Base-by-base conservation (phyloP, 1,140 invertebrate genomes). In the Campoletis sonorensis region DNA sequence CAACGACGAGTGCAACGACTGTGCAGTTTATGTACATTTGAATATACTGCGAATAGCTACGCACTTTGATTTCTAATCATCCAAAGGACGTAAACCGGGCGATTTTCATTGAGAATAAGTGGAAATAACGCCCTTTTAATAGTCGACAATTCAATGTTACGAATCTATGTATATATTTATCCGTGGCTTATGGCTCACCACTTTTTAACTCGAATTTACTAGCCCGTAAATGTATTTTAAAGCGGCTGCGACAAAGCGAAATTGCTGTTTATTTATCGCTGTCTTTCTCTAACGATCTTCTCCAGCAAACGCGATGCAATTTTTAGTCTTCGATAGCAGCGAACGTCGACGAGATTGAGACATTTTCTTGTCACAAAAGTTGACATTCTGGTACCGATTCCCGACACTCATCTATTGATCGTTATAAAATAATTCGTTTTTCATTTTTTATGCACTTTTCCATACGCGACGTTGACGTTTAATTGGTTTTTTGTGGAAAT, bases 1-100 rank as follows among this genome's bases (percentile, higher is more conserved):
- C 79, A 16, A 75, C 70, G 37, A 76, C 71, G 79, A 75, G 72
- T 75, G 58, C 79, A 16, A 75, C 79, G 40, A 79, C 67, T 79
- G 27, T 49, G 33, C 58, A 70, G 67, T n/a, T 58, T n/a, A 7
- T 58, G 40, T 45, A 45, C 8, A 21, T 21, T 2, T 58, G 18
- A 11, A 0, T 18, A 54, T n/a, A 18, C 51, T n/a, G n/a, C n/a
- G n/a, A 1, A 54, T 15, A 18, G 51, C 18, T 54, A 54, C 11
- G 51, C 16, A 54, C 18, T n/a, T 54, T 21, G 16, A 54, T n/a
- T n/a, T 54, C 8, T 54, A 54, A 8, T 18, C n/a, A 21, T n/a
- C 51, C 16, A 1, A 54, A 54, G n/a, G 51, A n/a, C 51, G 16
- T 8, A 21, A 54, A 16, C 18, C 51, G n/a, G 8, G n/a, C n/a